A percentile compares a stretch with the other conserved stretches of the same genome.
Evolutionary conservation across 2,797 vertebrate genomes (phyloP).

Genomic region (Clarias laeviceps): DNA sequence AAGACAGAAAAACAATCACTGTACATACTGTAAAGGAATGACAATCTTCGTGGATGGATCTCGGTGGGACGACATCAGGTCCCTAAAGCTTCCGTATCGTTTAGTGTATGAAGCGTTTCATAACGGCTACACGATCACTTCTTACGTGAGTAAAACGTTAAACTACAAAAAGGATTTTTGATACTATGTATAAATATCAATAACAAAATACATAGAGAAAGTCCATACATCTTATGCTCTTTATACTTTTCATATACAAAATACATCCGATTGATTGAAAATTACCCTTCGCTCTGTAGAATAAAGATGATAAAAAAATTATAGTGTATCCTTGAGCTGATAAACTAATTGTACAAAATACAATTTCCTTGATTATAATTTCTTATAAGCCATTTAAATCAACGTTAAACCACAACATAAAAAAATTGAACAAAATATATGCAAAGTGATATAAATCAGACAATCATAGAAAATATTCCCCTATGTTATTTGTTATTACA

Average conservation of each 20-base stretch:
- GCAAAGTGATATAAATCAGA: slow-evolving; percentile 12
- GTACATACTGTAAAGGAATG: not conserved
- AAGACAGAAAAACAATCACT: not conserved
- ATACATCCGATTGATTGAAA: slow-evolving; percentile 65
- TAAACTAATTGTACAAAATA: slow-evolving; percentile 50
- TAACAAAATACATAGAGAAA: slow-evolving; percentile 59
- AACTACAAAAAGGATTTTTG: not conserved
- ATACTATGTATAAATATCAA: not conserved
- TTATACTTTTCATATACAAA: slow-evolving; percentile 70
- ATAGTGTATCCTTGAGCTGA: slow-evolving; percentile 61
- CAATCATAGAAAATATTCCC: slow-evolving; percentile 24
- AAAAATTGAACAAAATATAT: not conserved
- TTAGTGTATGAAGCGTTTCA: not conserved
- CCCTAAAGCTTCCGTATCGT: not conserved
- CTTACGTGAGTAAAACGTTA: not conserved
- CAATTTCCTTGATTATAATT: slow-evolving; percentile 36
- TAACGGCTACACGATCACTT: not conserved
- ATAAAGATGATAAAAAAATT: slow-evolving; percentile 59
- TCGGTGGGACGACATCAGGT: not conserved
- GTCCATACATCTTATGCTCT: slow-evolving; percentile 66
- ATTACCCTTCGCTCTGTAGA: slow-evolving; percentile 64
- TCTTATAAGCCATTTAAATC: not conserved
- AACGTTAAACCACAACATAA: not conserved
- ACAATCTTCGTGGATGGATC: not conserved
- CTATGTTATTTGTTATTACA: slow-evolving; percentile 2